These are phyloP conservation scores for Amia ocellicauda DNA, from an alignment of 2,113 vertebrate genomes.

Conservation along the genomic window DNA sequence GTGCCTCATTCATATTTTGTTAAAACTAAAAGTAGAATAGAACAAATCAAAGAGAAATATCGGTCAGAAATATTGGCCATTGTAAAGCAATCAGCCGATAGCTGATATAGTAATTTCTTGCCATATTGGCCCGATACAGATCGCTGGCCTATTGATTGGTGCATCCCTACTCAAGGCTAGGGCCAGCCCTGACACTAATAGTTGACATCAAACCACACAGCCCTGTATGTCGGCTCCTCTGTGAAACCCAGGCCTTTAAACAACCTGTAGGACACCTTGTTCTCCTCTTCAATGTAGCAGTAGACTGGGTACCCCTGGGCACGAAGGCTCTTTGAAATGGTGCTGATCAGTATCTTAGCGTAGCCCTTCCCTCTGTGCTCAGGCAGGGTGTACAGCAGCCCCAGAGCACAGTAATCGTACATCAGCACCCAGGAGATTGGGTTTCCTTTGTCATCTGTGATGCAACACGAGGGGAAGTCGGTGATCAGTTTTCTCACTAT, in stretches of 20 bases:
- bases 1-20: no score
- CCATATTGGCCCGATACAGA: no score
- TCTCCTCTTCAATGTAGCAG: conserved; percentile 31
- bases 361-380: conserved; percentile 25
- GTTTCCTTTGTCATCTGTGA: neutral
- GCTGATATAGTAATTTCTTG: no score
- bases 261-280: conserved; percentile 18
- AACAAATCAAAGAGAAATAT: no score
- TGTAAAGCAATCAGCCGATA: no score
- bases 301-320: conserved; percentile 28
- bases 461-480: conserved; percentile 2
- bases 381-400: conserved; percentile 28
- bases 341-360: conserved; percentile 17
- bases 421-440: conserved; percentile 30
- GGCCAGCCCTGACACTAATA: conserved; percentile 57
- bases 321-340: conserved; percentile 15
- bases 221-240: conserved; percentile 8
- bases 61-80: no score
- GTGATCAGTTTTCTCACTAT: neutral
- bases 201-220: conserved; percentile 28
- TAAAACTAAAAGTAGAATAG: no score
- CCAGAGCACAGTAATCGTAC: conserved; percentile 21
- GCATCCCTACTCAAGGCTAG: no score
- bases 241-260: conserved; percentile 30
- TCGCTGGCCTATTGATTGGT: no score